Conservation (phyloP, 2,113 vertebrate species). For the Mystacornis crossleyi region DNA sequence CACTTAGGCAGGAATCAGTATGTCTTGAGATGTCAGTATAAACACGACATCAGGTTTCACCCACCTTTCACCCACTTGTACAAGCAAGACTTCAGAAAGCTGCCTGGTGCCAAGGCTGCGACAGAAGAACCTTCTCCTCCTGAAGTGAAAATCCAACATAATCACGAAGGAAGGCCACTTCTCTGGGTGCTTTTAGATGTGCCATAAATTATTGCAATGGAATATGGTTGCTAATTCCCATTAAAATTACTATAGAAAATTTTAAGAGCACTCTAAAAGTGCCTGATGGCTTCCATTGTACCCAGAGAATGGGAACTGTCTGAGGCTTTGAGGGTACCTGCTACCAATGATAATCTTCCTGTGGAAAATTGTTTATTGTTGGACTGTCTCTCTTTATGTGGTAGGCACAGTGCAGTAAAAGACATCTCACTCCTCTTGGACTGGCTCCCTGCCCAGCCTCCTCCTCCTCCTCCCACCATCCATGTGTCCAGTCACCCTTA, state of each 20-base stretch:
- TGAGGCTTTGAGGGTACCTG: not conserved
- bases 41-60: not conserved
- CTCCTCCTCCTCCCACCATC: slow-evolving; percentile 61
- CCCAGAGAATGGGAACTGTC: not conserved
- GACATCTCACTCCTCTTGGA: not conserved
- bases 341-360: not conserved
- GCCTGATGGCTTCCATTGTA: not conserved
- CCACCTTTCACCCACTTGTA: not conserved
- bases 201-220: not conserved
- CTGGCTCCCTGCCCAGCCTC: slow-evolving; percentile 18
- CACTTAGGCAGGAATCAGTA: not conserved
- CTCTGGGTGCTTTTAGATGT: not conserved
- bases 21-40: not conserved
- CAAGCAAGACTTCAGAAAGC: not conserved
- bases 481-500: slow-evolving; percentile 51
- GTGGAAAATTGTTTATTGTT: not conserved
- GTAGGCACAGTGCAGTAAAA: not conserved
- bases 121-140: not conserved
- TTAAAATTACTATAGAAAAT: not conserved
- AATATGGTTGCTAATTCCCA: not conserved
- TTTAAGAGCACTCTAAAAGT: not conserved
- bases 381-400: not conserved
- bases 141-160: not conserved
- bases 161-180: not conserved
- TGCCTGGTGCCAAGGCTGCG: not conserved